A percentile compares a stretch with the other conserved stretches of the same genome.
These are phyloP conservation scores for Melanostoma mellinum DNA, from an alignment of 2,888 invertebrate genomes.

Conservation along the genomic window DNA sequence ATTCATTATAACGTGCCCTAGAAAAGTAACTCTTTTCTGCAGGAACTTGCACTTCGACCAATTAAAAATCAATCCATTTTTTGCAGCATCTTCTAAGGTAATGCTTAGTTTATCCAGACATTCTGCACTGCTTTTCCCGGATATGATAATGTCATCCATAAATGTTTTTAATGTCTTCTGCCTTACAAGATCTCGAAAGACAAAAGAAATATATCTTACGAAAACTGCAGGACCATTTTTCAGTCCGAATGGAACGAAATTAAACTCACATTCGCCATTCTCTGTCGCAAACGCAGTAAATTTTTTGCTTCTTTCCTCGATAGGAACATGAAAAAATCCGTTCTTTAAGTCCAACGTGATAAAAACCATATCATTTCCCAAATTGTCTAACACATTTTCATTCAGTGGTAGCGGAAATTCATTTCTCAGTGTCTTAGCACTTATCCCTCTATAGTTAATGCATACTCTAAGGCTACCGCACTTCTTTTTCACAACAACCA, in stretches of 20 bases:
- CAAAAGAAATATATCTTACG: constrained; percentile 70
- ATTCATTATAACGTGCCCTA: no score
- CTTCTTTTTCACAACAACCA: constrained; percentile 73
- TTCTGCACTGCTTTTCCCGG: no score
- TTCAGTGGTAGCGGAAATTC: constrained; percentile 78
- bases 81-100: no score
- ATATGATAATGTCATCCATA: constrained; percentile 65
- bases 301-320: constrained; percentile 32
- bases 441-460: constrained; percentile 79
- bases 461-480: constrained; percentile 72
- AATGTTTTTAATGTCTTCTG: constrained; percentile 43
- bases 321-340: constrained; percentile 49
- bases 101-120: no score
- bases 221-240: constrained; percentile 79
- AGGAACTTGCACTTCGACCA: no score
- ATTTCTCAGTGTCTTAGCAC: constrained; percentile 76
- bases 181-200: constrained; percentile 49
- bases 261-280: constrained; percentile 79
- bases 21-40: no score
- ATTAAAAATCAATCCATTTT: no score
- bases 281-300: constrained; percentile 78
- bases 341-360: constrained; percentile 36
- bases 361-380: constrained; percentile 61
- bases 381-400: constrained; percentile 77
- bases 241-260: constrained; percentile 79